Percentiles rank a stretch among this genome's conserved stretches.
Conservation (phyloP, 2,888 invertebrate genomes). For the Abrostola tripartita region DNA sequence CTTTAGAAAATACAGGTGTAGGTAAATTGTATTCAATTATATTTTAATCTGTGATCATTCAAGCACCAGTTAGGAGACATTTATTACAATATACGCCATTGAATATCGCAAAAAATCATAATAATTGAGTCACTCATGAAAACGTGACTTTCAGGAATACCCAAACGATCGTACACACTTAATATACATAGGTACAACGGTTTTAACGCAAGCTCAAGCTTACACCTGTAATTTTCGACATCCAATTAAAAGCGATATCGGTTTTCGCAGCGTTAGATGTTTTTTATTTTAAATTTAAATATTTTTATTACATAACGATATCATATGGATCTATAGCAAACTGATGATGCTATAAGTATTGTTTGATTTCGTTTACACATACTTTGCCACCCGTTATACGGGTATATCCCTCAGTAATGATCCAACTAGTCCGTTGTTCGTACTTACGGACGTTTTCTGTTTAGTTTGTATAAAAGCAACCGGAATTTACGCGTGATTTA, state of each 20-base stretch:
- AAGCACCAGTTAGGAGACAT: neutral
- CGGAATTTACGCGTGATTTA: neutral
- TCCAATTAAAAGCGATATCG: conserved; percentile 16
- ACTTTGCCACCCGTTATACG: too few relatives aligned
- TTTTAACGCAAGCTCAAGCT: conserved; percentile 13
- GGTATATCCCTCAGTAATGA: neutral
- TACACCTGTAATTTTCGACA: conserved; percentile 16
- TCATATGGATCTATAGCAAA: neutral
- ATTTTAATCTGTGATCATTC: neutral
- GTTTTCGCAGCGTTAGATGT: neutral
- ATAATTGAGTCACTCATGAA: conserved; percentile 28
- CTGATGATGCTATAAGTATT: neutral
- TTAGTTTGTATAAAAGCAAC: neutral
- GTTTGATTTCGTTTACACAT: neutral
- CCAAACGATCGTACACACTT: conserved; percentile 1
- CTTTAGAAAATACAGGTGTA: neutral
- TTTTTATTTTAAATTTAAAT: neutral
- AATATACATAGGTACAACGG: conserved; percentile 1
- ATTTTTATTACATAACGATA: neutral
- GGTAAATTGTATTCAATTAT: neutral
- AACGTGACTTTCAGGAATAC: conserved; percentile 47
- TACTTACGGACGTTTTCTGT: too few relatives aligned
- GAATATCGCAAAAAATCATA: conserved; percentile 6
- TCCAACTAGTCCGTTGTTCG: neutral
- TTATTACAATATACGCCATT: conserved; percentile 10